Conservation (phyloP, 1,140 invertebrate species). For the Calosoma granatense region DNA sequence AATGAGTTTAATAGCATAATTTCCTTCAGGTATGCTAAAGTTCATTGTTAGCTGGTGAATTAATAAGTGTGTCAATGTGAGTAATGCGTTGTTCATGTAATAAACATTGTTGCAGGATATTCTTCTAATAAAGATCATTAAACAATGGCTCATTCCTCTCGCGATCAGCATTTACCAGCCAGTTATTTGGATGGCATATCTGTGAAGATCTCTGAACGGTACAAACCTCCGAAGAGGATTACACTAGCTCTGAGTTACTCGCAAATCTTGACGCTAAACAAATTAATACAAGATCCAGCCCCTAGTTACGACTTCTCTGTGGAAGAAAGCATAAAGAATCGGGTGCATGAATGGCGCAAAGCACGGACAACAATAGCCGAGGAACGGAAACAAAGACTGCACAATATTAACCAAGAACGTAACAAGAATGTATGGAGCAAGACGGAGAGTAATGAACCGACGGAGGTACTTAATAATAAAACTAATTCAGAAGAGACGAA, state of each 20-base stretch:
- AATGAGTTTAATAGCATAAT: too few species aligned
- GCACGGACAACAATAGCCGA: conserved; percentile 47
- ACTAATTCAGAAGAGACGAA: conserved; percentile 41
- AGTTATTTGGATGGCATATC: conserved; percentile 68
- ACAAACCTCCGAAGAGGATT: conserved; percentile 64
- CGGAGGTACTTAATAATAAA: conserved; percentile 34
- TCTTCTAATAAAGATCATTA: background rate
- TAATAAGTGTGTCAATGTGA: background rate
- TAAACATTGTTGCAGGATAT: background rate
- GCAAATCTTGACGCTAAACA: conserved; percentile 45
- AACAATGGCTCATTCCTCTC: background rate
- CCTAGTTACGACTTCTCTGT: conserved; percentile 58
- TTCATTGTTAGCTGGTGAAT: too few species aligned
- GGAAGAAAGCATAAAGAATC: conserved; percentile 56
- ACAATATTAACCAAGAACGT: conserved; percentile 32
- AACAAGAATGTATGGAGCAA: conserved; percentile 35
- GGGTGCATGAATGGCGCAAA: conserved; percentile 56
- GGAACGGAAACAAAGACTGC: conserved; percentile 44
- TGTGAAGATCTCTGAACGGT: conserved; percentile 78
- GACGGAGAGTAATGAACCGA: conserved; percentile 35
- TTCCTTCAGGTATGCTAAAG: too few species aligned
- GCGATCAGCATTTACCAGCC: conserved; percentile 13
- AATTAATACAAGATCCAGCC: conserved; percentile 39
- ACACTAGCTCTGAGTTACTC: conserved; percentile 54
- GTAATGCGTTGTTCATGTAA: too few species aligned